phyloP scores from a whole-genome alignment of 2,888 invertebrate genomes.

The Loripinus fragilis region DNA sequence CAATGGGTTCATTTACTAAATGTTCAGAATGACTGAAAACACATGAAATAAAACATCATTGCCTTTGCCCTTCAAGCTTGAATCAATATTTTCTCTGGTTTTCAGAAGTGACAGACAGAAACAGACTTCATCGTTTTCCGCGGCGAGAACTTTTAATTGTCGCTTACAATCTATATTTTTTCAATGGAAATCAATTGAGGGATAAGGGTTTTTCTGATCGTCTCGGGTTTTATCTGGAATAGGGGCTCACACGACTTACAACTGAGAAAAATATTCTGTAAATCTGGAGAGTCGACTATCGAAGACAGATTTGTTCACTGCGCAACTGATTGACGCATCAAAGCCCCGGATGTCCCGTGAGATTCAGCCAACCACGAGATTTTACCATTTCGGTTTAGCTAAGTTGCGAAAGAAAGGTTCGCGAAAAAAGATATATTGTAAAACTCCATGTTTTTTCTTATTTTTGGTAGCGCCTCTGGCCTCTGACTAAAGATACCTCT shows the following conservation, averaged over 20 bases:
- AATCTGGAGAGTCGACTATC: conserved; percentile 53
- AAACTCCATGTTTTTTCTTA: too few species aligned
- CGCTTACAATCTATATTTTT: background rate
- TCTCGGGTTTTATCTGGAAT: conserved; percentile 14
- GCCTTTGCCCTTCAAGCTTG: background rate
- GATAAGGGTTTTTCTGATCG: background rate
- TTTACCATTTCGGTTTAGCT: background rate
- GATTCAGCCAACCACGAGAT: conserved; percentile 1
- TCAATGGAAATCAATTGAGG: background rate
- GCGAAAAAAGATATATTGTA: too few species aligned
- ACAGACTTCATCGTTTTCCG: too few species aligned
- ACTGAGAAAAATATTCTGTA: conserved; percentile 53
- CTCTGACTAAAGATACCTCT: too few species aligned
- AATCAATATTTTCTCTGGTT: background rate
- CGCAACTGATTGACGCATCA: conserved; percentile 62
- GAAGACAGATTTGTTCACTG: conserved; percentile 68
- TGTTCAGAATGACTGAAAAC: background rate
- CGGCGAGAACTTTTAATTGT: too few species aligned
- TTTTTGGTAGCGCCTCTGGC: too few species aligned
- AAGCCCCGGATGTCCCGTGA: conserved; percentile 64
- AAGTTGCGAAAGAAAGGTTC: too few species aligned
- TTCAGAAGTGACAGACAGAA: background rate
- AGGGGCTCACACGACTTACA: conserved; percentile 50
- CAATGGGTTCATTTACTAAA: background rate
- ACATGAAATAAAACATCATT: background rate